phyloP scores from a whole-genome alignment of 2,113 vertebrate species.

The Phycodurus eques region DNA sequence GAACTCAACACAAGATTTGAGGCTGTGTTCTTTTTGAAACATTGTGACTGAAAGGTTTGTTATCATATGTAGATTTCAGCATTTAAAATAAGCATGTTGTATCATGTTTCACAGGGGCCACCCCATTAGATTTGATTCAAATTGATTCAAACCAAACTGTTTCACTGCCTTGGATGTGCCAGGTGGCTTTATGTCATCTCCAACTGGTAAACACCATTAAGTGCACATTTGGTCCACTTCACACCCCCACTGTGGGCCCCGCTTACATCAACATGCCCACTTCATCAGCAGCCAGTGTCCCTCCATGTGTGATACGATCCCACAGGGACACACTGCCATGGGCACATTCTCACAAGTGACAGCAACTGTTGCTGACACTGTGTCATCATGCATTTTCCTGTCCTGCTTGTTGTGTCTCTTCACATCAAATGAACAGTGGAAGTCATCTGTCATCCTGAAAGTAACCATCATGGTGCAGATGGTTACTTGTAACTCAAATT shows the following conservation, averaged over 20 bases:
- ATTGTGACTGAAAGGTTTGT: background rate
- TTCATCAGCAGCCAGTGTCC: constrained; percentile 16
- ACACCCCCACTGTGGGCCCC: constrained; percentile 34
- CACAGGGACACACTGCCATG: constrained; percentile 33
- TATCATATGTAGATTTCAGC: background rate
- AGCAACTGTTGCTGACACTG: constrained; percentile 9
- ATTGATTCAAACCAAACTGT: background rate
- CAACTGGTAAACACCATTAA: constrained; percentile 51
- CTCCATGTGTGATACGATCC: constrained; percentile 31
- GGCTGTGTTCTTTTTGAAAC: background rate
- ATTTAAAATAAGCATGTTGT: background rate
- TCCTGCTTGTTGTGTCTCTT: background rate
- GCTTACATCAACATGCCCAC: constrained; percentile 15
- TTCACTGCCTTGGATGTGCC: constrained; percentile 21
- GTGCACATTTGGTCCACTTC: constrained; percentile 57
- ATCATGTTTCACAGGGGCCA: background rate
- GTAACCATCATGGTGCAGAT: background rate
- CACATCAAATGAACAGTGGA: background rate
- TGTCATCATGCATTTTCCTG: background rate
- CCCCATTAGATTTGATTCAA: background rate
- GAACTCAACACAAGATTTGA: no score
- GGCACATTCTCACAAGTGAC: constrained; percentile 17
- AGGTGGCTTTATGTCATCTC: constrained; percentile 35
- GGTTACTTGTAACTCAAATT: background rate
- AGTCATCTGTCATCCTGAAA: background rate